These are phyloP conservation scores for Cyanoramphus novaezelandiae DNA, from an alignment of 2,113 vertebrate species.

Conservation along the genomic window DNA sequence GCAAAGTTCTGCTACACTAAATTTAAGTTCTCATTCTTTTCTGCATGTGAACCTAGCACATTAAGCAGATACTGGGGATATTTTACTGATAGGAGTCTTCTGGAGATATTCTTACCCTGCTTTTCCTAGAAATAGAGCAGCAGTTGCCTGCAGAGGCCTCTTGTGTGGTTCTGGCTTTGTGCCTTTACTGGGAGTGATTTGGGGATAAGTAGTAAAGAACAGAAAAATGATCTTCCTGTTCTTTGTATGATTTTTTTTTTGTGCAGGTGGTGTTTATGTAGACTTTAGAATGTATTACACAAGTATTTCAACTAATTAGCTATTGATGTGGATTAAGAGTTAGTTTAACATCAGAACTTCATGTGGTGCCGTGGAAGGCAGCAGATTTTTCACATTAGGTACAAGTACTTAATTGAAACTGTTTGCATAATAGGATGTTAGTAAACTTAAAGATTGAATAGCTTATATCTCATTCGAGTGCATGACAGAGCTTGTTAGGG, in stretches of 20 bases:
- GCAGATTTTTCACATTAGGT: conserved; percentile 19
- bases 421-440: conserved; percentile 11
- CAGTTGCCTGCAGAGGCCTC: neutral
- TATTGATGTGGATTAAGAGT: neutral
- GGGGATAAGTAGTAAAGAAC: conserved; percentile 49
- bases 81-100: neutral
- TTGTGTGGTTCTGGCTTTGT: conserved; percentile 37
- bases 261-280: neutral
- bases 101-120: neutral
- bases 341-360: conserved; percentile 31
- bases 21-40: neutral
- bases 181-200: conserved; percentile 52
- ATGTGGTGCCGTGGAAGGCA: conserved; percentile 37
- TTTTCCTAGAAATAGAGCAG: conserved; percentile 5
- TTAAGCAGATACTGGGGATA: conserved; percentile 16
- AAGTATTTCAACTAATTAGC: conserved; percentile 18
- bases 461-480: conserved; percentile 21
- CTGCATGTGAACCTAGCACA: neutral
- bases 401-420: neutral
- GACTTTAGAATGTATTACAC: neutral
- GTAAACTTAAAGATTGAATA: neutral
- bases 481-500: conserved; percentile 4
- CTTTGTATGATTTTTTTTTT: neutral
- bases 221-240: conserved; percentile 52
- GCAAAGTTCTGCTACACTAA: neutral